A percentile compares a stretch with the other conserved stretches of the same genome.
phyloP scores from a whole-genome alignment of 2,113 vertebrate species.

The Cranoglanis bouderius region DNA sequence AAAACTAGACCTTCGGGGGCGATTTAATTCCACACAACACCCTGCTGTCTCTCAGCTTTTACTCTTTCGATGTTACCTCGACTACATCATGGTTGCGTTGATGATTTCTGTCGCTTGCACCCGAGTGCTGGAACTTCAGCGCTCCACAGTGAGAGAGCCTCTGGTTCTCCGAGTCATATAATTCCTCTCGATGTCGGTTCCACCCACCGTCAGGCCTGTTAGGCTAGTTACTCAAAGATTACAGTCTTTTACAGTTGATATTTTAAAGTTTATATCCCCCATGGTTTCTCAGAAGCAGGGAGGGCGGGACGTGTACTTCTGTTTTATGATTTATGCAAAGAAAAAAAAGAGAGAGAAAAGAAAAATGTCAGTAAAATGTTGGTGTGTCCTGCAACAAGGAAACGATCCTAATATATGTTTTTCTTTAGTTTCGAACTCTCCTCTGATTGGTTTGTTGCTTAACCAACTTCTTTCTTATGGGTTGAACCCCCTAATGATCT shows the following conservation, averaged over 20 bases:
- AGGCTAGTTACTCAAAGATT: neutral
- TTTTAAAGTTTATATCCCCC: neutral
- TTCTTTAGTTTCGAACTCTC: neutral
- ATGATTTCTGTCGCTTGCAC: neutral
- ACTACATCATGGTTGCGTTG: neutral
- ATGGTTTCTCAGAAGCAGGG: neutral
- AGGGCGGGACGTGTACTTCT: neutral
- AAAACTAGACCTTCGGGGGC: neutral
- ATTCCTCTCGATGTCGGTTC: neutral
- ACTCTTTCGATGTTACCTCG: neutral
- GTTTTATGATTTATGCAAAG: too few species aligned
- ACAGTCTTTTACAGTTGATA: neutral
- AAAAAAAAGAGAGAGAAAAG: neutral
- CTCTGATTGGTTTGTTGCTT: neutral
- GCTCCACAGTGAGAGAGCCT: neutral
- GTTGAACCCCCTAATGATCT: neutral
- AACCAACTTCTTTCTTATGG: neutral
- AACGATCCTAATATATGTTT: neutral
- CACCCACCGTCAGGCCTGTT: neutral
- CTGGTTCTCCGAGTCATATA: neutral
- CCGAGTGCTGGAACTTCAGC: neutral
- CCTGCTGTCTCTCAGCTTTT: neutral
- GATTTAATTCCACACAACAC: neutral
- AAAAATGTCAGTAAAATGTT: neutral
- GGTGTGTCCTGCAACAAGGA: neutral